These are phyloP conservation scores for Melanocharis versteri DNA, from an alignment of 2,113 vertebrate species.

Conservation along the genomic window DNA sequence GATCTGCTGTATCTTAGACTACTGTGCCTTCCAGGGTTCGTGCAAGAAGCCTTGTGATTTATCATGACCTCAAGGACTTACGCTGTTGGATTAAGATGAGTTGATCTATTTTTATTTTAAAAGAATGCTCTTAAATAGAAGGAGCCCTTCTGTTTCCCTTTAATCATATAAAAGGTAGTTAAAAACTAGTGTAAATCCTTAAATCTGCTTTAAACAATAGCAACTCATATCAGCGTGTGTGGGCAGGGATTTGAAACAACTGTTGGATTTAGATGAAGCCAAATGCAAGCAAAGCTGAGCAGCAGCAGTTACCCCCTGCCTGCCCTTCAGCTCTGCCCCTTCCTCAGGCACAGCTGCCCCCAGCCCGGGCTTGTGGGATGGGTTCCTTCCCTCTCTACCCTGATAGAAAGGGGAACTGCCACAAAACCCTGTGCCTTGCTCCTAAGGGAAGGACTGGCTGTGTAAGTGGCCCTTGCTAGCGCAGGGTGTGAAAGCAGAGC, in stretches of 20 bases:
- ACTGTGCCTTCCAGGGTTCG: background rate
- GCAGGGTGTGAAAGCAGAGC: background rate
- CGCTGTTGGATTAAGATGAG: background rate
- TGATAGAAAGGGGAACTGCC: background rate
- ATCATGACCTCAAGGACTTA: conserved; percentile 8
- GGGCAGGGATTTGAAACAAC: conserved; percentile 54
- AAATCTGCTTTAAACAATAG: conserved; percentile 62
- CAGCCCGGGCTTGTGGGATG: background rate
- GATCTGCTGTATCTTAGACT: background rate
- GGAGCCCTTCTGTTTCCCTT: background rate
- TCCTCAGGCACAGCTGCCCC: background rate
- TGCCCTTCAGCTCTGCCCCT: background rate
- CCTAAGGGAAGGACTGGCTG: background rate
- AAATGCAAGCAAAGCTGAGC: background rate
- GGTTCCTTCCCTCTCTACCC: background rate
- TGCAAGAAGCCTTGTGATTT: background rate
- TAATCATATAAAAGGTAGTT: conserved; percentile 43
- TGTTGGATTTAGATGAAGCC: conserved; percentile 14
- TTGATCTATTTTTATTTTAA: conserved; percentile 36
- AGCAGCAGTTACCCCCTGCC: background rate
- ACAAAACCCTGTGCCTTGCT: background rate
- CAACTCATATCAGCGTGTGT: conserved; percentile 24
- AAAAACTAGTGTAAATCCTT: conserved; percentile 47
- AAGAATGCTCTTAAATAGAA: background rate
- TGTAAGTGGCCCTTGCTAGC: background rate